Conservation (phyloP, 2,113 vertebrate species). For the Panthera uncia region DNA sequence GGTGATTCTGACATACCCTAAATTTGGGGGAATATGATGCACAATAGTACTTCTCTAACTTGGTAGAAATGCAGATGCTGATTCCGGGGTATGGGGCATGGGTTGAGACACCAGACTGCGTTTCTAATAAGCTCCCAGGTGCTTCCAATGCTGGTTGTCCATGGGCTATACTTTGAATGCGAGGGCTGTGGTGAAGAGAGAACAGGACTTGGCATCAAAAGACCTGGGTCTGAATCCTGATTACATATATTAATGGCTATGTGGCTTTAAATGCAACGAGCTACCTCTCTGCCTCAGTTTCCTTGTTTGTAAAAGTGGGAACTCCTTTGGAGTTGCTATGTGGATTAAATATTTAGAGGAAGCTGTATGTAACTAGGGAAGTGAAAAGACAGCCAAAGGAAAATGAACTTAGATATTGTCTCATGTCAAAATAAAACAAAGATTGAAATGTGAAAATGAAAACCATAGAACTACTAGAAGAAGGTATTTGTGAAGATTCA, state of each 20-base stretch:
- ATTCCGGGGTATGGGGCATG: background rate
- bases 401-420: background rate
- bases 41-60: background rate
- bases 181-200: background rate
- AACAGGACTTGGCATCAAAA: background rate
- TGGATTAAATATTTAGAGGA: slow-evolving; percentile 18
- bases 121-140: background rate
- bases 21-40: background rate
- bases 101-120: background rate
- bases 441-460: slow-evolving; percentile 6
- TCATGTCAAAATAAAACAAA: slow-evolving; percentile 34
- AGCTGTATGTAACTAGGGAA: slow-evolving; percentile 12
- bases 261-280: background rate
- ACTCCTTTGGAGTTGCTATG: background rate
- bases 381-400: background rate
- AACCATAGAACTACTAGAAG: background rate
- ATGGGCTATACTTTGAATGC: background rate
- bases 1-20: background rate
- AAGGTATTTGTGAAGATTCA: slow-evolving; percentile 16
- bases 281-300: background rate
- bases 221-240: background rate
- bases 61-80: background rate
- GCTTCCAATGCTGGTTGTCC: background rate
- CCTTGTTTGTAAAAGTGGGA: slow-evolving; percentile 34
- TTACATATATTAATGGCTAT: background rate